Conservation (phyloP, 2,888 invertebrate species). For the Rapana venosa region DNA sequence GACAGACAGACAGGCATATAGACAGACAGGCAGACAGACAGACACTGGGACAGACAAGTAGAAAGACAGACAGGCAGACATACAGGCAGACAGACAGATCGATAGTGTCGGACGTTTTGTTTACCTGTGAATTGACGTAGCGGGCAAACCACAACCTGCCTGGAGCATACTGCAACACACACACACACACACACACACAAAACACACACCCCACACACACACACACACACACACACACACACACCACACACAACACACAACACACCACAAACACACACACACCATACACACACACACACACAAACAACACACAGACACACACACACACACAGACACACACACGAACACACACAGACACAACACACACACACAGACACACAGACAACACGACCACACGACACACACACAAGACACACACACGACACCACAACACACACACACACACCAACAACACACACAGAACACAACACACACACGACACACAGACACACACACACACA, state of each 20-base stretch:
- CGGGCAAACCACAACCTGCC: constrained; percentile 86
- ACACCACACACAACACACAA: neutral
- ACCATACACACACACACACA: neutral
- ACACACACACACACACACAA: too few species aligned
- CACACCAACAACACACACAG: too few species aligned
- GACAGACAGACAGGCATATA: neutral
- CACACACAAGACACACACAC: too few species aligned
- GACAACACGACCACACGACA: neutral
- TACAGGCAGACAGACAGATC: neutral
- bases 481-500: too few species aligned
- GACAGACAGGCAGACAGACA: neutral
- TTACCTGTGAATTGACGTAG: constrained; percentile 82
- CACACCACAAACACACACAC: neutral
- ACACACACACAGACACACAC: constrained; percentile 29
- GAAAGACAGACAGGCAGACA: neutral
- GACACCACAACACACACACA: neutral
- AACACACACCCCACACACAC: too few species aligned
- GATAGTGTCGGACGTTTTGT: neutral
- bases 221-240: too few species aligned
- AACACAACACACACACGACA: too few species aligned
- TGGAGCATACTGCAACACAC: constrained; percentile 68
- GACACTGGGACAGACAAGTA: neutral
- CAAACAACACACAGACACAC: neutral
- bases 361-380: neutral
- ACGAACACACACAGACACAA: neutral